Conservation (phyloP, 2,113 vertebrate genomes). For the Chlorodrepanis virens region DNA sequence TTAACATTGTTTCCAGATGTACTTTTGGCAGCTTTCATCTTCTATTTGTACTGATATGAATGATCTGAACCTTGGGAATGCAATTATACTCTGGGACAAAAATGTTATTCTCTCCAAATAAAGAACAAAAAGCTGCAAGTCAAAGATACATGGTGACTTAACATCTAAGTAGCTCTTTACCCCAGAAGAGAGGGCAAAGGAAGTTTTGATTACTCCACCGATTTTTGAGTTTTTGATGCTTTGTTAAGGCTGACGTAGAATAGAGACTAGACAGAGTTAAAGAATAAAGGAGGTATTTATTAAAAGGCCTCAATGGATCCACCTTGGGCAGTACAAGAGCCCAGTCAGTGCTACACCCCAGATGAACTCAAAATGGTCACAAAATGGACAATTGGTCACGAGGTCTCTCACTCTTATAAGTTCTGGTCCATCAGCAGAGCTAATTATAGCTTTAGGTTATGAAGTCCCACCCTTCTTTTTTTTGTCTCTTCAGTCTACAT, state of each 20-base stretch:
- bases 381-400: fast-evolving
- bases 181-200: not conserved
- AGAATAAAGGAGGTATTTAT: not conserved
- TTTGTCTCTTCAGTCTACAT: not conserved
- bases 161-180: not conserved
- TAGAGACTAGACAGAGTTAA: not conserved
- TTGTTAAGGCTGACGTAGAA: not conserved
- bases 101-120: slow-evolving; percentile 17
- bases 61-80: slow-evolving; percentile 16
- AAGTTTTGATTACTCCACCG: not conserved
- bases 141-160: not conserved
- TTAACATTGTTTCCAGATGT: slow-evolving; percentile 65
- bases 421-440: not conserved
- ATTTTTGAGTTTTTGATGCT: not conserved
- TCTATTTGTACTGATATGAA: slow-evolving; percentile 35
- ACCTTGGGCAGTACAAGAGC: not conserved
- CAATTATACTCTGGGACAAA: not conserved
- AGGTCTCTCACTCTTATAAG: not conserved
- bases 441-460: not conserved
- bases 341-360: not conserved
- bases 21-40: slow-evolving; percentile 31
- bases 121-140: slow-evolving; percentile 15
- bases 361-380: not conserved
- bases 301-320: not conserved
- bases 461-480: not conserved